Conservation (phyloP, 2,797 vertebrate genomes). For the Tinamus major region DNA sequence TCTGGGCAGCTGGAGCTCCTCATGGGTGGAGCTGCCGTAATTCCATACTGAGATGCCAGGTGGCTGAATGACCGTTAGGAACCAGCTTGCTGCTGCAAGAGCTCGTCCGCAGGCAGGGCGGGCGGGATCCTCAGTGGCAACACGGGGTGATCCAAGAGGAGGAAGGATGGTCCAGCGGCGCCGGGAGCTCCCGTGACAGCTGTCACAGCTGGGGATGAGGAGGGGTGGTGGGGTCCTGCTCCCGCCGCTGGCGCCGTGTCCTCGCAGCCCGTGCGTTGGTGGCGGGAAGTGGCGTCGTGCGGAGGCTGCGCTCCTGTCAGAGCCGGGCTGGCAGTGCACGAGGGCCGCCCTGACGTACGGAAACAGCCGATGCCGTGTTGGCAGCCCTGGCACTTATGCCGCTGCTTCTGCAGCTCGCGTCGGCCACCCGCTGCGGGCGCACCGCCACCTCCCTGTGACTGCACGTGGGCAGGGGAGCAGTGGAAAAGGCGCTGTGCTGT, state of each 20-base stretch:
- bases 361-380: neutral
- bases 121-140: neutral
- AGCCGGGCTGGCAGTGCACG: neutral
- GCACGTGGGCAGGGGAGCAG: accelerated
- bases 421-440: accelerated
- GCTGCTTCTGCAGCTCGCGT: neutral
- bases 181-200: neutral
- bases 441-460: neutral
- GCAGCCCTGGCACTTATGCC: neutral
- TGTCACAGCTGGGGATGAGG: neutral
- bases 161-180: neutral
- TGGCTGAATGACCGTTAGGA: neutral
- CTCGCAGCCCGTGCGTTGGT: neutral
- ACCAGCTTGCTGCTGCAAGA: constrained; percentile 2
- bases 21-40: neutral
- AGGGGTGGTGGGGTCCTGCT: neutral
- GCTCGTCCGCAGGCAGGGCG: neutral
- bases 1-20: neutral
- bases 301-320: neutral
- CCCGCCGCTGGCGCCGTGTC: neutral
- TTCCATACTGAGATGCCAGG: neutral
- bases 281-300: neutral
- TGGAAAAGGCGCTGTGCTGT: neutral
- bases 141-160: neutral
- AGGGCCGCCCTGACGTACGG: neutral